Base-by-base conservation (phyloP, 2,888 invertebrate species). In the Harpalus rubripes region DNA sequence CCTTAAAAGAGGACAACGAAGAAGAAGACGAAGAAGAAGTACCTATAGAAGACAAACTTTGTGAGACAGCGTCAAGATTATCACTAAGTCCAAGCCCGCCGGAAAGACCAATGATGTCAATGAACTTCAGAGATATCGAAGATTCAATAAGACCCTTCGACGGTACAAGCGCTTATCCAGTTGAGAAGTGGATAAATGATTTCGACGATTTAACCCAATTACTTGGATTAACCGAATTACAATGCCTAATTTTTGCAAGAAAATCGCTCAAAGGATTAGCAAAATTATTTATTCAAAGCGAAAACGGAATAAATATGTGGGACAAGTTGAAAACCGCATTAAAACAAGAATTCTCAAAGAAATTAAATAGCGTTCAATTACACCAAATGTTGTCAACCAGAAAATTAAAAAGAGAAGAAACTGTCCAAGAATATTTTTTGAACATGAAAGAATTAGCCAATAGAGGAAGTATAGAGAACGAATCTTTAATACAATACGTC, bases 371-470 rank as follows among this genome's bases (percentile, higher is more conserved):
- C 26, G 86, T 72, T 22, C 63, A 85, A 10, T 1, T 74, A 39
- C 63, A 72, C 12, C 52, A 80, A 22, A 39, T 18, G 10, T 39
- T 82, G 10, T 52, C 79, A 8, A 76, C 87, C 1, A 68, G 87
- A 2, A 88, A 86, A 18, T 89, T 88, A 86, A 87, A 87, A 18
- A 32, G 44, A n/a, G 86, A 87, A 8, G 89, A 90, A 86, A 88
- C 87, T 3, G 87, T 87, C 4, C 89, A 89, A 86, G 89, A 90
- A 58, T 91, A 90, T 84, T 88, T 89, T 58, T 84, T 89, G 1
- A 61, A 68, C n/a, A 90, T 90, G 89, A 88, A 88, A 84, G 89
- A 90, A 86, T 85, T 89, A 12, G 87, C 85, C 22, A 86, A 82
- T 72, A 56, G 85, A 59, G 85, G 74, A 2, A 81, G 84, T 32